Conservation (phyloP, 2,113 vertebrate species). For the Stomatorhinus ivindoensis region DNA sequence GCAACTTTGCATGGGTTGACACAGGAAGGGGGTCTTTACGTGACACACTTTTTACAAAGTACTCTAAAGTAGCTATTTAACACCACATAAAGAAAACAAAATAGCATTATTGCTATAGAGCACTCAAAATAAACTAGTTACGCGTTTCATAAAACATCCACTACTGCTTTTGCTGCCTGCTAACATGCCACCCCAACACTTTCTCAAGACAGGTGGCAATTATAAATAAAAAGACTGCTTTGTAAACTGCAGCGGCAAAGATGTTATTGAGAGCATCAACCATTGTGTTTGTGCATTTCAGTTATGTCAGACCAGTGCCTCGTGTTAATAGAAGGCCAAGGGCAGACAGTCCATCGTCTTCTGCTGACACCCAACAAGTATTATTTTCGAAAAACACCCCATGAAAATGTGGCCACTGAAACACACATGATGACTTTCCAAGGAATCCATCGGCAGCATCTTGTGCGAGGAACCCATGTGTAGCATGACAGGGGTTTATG, state of each 20-base stretch:
- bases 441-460: conserved; percentile 4
- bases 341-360: neutral
- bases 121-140: neutral
- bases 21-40: neutral
- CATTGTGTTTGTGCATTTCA: neutral
- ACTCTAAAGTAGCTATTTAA: neutral
- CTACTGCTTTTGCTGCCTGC: neutral
- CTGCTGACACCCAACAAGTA: neutral
- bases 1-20: neutral
- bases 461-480: neutral
- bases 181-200: neutral
- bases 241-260: neutral
- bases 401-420: too few relatives aligned
- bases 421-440: neutral
- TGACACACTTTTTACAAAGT: neutral
- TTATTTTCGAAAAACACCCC: neutral
- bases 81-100: neutral
- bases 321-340: neutral
- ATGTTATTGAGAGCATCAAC: neutral
- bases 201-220: neutral
- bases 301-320: too few relatives aligned
- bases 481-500: neutral
- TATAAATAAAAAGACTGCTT: neutral
- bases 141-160: neutral
- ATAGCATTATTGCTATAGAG: neutral